Evolutionary conservation across 2,797 vertebrate genomes (phyloP).

Genomic region (Todus mexicanus): DNA sequence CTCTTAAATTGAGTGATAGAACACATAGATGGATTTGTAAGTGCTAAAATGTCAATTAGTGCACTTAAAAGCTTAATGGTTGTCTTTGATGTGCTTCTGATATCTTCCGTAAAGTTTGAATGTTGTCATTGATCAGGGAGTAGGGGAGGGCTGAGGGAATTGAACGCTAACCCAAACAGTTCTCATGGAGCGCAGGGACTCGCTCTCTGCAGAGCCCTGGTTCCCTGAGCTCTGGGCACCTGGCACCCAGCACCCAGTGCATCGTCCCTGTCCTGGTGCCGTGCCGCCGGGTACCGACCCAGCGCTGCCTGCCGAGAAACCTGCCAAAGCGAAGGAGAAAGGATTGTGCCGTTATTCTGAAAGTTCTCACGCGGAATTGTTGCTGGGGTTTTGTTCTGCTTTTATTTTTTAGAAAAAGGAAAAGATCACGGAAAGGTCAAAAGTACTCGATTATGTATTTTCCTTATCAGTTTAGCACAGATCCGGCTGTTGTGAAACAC

Average conservation of each 20-base stretch:
- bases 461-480: not conserved
- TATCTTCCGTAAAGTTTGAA: constrained; percentile 49
- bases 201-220: not conserved
- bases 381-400: not conserved
- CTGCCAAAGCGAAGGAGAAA: not conserved
- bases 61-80: constrained; percentile 60
- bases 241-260: not conserved
- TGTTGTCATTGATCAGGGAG: constrained; percentile 33
- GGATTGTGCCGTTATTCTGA: fast-evolving
- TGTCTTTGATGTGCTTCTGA: constrained; percentile 56
- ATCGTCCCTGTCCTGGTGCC: not conserved
- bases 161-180: not conserved
- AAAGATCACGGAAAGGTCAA: not conserved
- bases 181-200: fast-evolving
- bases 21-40: constrained; percentile 54
- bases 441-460: not conserved
- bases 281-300: not conserved
- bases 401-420: not conserved
- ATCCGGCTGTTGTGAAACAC: not conserved
- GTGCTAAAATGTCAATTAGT: constrained; percentile 64
- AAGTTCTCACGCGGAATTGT: not conserved
- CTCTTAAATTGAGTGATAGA: constrained; percentile 21
- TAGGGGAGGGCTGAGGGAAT: not conserved
- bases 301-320: not conserved
- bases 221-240: not conserved